These are phyloP conservation scores for Bungarus multicinctus DNA, from an alignment of 2,113 vertebrate genomes.

Conservation along the genomic window DNA sequence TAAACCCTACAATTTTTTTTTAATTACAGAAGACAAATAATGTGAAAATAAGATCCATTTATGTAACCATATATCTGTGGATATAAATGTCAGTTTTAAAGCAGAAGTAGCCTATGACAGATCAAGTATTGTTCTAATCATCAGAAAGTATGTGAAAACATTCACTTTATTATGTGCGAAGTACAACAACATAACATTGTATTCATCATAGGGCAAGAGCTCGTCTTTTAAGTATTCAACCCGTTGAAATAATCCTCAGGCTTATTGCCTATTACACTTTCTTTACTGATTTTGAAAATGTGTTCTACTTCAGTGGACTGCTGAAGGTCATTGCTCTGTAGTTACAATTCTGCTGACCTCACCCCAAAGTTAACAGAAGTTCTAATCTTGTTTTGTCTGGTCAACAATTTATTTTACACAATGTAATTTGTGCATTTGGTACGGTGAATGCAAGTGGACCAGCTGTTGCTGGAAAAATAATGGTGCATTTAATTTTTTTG, in stretches of 20 bases:
- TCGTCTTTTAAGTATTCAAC: neutral
- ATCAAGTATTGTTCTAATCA: neutral
- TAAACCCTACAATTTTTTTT: neutral
- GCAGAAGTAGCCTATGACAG: neutral
- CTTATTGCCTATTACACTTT: neutral
- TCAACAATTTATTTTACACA: neutral
- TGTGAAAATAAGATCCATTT: neutral
- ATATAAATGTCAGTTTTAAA: neutral
- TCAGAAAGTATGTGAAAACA: neutral
- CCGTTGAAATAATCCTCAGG: neutral
- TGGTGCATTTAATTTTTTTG: neutral
- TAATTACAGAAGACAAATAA: neutral
- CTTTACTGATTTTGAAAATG: neutral
- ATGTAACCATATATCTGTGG: neutral
- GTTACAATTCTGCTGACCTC: slow-evolving; percentile 8
- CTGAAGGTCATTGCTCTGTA: neutral
- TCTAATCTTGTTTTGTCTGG: neutral
- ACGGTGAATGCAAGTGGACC: neutral
- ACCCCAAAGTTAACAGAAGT: neutral
- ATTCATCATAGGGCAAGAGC: neutral
- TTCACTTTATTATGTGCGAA: neutral
- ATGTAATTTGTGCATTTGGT: neutral
- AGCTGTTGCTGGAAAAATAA: neutral
- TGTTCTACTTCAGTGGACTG: neutral
- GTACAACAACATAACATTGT: neutral